These are phyloP conservation scores for Pherbina coryleti DNA, from an alignment of 2,888 invertebrate genomes.

Conservation along the genomic window DNA sequence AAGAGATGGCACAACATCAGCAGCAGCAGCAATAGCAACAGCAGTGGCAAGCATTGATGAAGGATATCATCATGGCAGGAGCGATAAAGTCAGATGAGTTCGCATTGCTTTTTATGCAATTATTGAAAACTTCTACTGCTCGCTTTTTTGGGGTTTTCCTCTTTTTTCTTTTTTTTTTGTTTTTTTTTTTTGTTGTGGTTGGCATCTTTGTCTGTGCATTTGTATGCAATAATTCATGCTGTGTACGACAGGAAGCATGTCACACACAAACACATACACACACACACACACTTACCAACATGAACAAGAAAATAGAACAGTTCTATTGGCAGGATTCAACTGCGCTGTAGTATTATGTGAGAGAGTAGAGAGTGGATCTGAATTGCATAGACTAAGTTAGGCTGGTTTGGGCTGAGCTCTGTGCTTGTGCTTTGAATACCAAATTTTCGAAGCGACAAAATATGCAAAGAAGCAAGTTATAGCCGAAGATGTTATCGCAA, in stretches of 20 bases:
- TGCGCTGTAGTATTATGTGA: neutral
- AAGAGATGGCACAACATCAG: no score
- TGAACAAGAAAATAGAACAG: no score
- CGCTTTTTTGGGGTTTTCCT: neutral
- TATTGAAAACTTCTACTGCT: constrained; percentile 2
- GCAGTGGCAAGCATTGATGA: neutral
- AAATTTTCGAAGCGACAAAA: constrained; percentile 13
- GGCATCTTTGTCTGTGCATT: neutral
- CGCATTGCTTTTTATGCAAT: constrained; percentile 21
- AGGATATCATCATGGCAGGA: no score
- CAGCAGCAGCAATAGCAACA: neutral
- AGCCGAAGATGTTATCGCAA: constrained; percentile 2
- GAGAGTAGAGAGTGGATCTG: neutral
- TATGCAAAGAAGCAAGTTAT: constrained; percentile 1
- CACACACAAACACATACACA: neutral
- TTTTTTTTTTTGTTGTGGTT: neutral
- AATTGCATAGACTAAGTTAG: neutral
- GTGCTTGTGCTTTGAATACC: constrained; percentile 19
- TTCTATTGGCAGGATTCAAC: neutral
- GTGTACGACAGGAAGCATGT: neutral
- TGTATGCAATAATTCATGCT: constrained; percentile 12
- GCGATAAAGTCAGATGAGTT: neutral
- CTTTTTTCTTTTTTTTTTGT: neutral
- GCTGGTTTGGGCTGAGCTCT: neutral
- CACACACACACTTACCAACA: neutral